Base-by-base conservation (phyloP, 2,113 vertebrate genomes). In the Pygoscelis antarcticus region DNA sequence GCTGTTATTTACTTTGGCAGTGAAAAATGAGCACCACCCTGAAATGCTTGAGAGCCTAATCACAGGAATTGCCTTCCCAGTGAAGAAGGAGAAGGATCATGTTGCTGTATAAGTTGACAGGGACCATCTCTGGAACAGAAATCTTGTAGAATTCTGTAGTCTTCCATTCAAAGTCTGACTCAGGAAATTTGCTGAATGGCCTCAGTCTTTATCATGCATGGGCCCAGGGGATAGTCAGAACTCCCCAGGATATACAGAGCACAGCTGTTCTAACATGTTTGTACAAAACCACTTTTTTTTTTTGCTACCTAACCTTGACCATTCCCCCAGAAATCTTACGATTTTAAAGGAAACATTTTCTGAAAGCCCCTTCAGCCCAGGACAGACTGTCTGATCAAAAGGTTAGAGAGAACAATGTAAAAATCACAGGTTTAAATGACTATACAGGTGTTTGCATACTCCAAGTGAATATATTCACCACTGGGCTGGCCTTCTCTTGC, bases 1-100 rank as follows among this genome's bases (percentile, higher is more conserved):
- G 79, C 32, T 55, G 22, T 94, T 94, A 47, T 87, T 89, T 93
- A 70, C 64, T 44, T 70, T 97, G 91, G 91, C 81, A 38, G 6
- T 61, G 40, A 60, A 70, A 83, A 66, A n/a, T 27, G 51, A 64
- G 60, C 91, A 58, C 93, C 94, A 70, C 97, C 97, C 93, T 92
- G 79, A 96, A 94, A 91, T 96, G 78, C 82, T 91, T 97, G 71
- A 68, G 68, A 74, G 44, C 51, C 79, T 90, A 88, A 93, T 96
- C 91, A 95, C 58, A 60, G 93, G 75, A 94, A 88, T 60, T 32
- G 36, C 65, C 52, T 74, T 93, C 61, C 65, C 89, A 65, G 13
- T 0, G 3, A 68, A 75, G 78, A 66, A 89, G 42, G n/a, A 65
- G 42, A 29, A 77, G 38, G 47, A 60, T 71, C 16, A 2, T 64